Evolutionary conservation across 1,140 invertebrate species (phyloP).

Genomic region (Heterodera carotae): DNA sequence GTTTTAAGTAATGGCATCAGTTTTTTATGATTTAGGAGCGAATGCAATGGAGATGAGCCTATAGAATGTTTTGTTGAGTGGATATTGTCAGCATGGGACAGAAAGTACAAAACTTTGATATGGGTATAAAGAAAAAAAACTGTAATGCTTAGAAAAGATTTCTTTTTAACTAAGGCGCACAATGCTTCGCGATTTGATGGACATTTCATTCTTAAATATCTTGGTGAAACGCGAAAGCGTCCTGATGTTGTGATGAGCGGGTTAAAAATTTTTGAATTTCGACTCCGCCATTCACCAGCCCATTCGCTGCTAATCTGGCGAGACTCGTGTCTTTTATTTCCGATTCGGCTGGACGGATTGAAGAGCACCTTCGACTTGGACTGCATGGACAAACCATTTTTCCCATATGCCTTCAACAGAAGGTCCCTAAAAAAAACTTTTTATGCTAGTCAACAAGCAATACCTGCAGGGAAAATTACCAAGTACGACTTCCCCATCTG

Average conservation of each 20-base stretch:
- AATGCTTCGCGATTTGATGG: background rate
- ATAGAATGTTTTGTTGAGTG: background rate
- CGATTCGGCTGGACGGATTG: background rate
- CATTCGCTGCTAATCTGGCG: background rate
- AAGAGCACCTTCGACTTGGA: background rate
- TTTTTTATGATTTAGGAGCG: background rate
- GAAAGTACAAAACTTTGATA: background rate
- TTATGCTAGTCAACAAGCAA: background rate
- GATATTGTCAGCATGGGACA: background rate
- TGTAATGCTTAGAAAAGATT: background rate
- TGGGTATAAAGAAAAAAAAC: background rate
- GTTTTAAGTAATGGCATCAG: background rate
- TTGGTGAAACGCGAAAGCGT: background rate
- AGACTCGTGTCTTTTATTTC: background rate
- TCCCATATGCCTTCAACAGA: background rate
- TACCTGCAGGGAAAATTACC: background rate
- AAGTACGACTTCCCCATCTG: background rate
- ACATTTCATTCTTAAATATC: slow-evolving; percentile 5
- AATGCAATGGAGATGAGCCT: background rate
- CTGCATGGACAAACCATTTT: background rate
- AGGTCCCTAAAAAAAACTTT: background rate
- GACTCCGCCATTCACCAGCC: background rate
- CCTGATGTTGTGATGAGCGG: background rate
- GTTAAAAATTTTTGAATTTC: slow-evolving; percentile 5
- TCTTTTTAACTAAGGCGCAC: background rate